A percentile compares a stretch with the other conserved stretches of the same genome.
Evolutionary conservation across 2,113 vertebrate genomes (phyloP).

Genomic region (Probosciger aterrimus): DNA sequence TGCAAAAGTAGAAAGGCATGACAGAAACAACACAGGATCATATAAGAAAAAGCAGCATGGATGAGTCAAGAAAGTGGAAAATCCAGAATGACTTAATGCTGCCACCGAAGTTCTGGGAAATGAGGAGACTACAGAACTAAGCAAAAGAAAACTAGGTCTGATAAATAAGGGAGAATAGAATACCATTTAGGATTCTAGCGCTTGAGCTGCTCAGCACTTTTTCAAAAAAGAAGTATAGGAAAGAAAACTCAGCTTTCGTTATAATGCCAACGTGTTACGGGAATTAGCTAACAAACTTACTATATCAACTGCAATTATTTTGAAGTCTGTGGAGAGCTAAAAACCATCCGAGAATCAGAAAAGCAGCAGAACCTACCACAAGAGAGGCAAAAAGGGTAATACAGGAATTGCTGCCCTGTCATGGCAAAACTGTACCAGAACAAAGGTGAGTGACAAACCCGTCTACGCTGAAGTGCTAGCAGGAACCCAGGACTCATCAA

Average conservation of each 20-base stretch:
- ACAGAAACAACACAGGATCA: not conserved
- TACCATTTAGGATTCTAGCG: not conserved
- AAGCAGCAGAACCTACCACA: not conserved
- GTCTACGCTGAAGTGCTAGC: accelerated
- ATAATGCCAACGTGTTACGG: not conserved
- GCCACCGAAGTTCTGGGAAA: not conserved
- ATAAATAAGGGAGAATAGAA: not conserved
- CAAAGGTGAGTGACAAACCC: not conserved
- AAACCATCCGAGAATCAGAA: not conserved
- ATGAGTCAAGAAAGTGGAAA: constrained; percentile 8
- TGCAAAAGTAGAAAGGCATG: not conserved
- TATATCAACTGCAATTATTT: constrained; percentile 3
- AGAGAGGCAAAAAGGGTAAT: not conserved
- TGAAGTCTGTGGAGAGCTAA: not conserved
- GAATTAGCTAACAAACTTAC: constrained; percentile 29
- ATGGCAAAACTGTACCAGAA: not conserved
- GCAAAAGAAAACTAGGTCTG: not conserved
- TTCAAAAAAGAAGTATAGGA: not conserved
- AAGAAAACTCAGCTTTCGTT: not conserved
- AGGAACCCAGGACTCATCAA: not conserved
- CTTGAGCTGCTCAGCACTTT: not conserved
- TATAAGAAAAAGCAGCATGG: not conserved
- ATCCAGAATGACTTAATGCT: constrained; percentile 27
- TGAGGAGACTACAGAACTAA: not conserved
- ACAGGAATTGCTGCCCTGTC: not conserved